Percentiles rank a stretch among this genome's conserved stretches.
These are phyloP conservation scores for Lysandra coridon DNA, from an alignment of 2,888 invertebrate species.

Conservation along the genomic window DNA sequence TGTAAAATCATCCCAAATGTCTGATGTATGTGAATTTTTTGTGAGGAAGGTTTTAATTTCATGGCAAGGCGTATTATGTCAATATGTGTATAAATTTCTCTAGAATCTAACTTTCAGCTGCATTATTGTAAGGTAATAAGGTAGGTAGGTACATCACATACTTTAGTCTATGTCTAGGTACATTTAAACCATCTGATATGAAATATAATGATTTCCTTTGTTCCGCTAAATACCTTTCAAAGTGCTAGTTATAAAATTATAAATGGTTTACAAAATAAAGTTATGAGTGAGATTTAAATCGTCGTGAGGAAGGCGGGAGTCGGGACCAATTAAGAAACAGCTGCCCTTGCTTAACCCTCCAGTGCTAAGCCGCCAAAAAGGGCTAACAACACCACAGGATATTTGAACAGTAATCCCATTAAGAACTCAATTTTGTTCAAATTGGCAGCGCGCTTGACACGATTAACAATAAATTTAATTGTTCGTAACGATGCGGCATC, in stretches of 20 bases:
- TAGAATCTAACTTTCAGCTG: neutral
- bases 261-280: conserved; percentile 7
- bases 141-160: too few species aligned
- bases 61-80: neutral
- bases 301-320: neutral
- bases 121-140: too few species aligned
- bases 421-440: conserved; percentile 38
- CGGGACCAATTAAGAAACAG: conserved; percentile 29
- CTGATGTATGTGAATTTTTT: neutral
- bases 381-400: conserved; percentile 67
- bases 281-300: neutral
- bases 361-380: conserved; percentile 55
- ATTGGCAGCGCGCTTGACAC: neutral
- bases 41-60: neutral
- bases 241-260: conserved; percentile 3
- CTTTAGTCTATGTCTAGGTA: too few species aligned
- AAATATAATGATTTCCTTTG: neutral
- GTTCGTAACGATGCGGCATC: neutral
- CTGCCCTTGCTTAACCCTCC: conserved; percentile 23
- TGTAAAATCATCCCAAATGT: neutral
- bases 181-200: neutral
- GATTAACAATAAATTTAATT: neutral
- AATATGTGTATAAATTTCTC: neutral
- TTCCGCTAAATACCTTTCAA: neutral
- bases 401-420: conserved; percentile 58